Evolutionary conservation across 2,113 vertebrate genomes (phyloP).

Genomic region (Psephotus haematonotus): DNA sequence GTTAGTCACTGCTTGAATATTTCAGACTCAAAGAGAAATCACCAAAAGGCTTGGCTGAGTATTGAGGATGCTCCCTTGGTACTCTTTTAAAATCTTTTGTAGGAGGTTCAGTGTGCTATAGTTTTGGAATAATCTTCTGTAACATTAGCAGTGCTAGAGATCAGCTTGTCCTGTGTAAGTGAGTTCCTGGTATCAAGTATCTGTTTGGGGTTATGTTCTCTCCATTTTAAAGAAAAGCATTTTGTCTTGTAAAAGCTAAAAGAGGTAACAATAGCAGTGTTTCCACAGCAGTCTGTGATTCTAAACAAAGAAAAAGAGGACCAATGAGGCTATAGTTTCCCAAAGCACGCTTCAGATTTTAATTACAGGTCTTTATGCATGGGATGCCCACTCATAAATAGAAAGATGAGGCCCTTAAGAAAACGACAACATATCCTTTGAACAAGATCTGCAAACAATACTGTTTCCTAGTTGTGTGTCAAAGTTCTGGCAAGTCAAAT

Average conservation of each 20-base stretch:
- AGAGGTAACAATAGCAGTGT: neutral
- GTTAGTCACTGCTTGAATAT: neutral
- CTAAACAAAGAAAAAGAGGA: constrained; percentile 14
- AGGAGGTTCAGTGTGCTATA: neutral
- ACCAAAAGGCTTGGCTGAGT: neutral
- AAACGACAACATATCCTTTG: neutral
- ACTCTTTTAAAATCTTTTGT: constrained; percentile 8
- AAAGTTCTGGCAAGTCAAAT: neutral
- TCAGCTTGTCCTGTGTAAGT: neutral
- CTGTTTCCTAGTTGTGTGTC: neutral
- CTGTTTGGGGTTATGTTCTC: accelerated
- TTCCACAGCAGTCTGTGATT: constrained; percentile 23
- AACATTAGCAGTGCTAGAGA: neutral
- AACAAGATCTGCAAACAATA: constrained; percentile 35
- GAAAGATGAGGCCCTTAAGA: neutral
- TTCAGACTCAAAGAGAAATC: constrained; percentile 13
- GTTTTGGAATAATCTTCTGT: constrained; percentile 12
- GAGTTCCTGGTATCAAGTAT: neutral
- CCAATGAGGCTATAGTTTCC: neutral
- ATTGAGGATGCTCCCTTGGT: neutral
- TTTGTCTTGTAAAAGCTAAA: neutral
- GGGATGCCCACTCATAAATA: neutral
- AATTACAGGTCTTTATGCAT: neutral
- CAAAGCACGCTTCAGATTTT: neutral
- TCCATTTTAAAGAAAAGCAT: neutral